Evolutionary conservation across 2,888 invertebrate genomes (phyloP).

Genomic region (Aphidoletes aphidimyza): DNA sequence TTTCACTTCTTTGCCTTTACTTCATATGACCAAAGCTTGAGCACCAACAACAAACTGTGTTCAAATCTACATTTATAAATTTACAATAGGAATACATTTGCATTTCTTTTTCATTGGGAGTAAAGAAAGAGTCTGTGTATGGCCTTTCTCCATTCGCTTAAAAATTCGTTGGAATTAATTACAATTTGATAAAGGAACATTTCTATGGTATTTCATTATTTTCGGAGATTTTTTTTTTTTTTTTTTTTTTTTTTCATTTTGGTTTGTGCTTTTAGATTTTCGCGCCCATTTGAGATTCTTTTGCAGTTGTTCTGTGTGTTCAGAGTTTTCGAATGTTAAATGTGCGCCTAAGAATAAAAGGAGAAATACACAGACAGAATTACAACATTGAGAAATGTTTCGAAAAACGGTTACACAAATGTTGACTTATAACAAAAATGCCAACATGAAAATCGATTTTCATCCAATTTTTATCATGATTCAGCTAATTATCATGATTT

Average conservation of each 20-base stretch:
- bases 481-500: no score
- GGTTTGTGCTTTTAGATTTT: background rate
- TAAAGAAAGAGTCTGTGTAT: background rate
- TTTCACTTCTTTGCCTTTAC: background rate
- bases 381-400: no score
- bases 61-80: slow-evolving; percentile 11
- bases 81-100: slow-evolving; percentile 14
- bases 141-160: slow-evolving; percentile 26
- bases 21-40: background rate
- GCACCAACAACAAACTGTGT: background rate
- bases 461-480: no score
- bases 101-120: background rate
- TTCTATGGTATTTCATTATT: slow-evolving; percentile 25
- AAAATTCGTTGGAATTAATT: slow-evolving; percentile 41
- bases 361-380: no score
- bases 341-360: no score
- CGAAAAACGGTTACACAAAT: no score
- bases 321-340: background rate
- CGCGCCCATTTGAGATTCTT: background rate
- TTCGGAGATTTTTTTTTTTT: background rate
- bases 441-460: no score
- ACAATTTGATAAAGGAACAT: slow-evolving; percentile 47
- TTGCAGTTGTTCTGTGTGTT: background rate
- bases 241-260: background rate
- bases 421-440: no score